These are phyloP conservation scores for Odontamblyopus lacepedii DNA, from an alignment of 2,797 vertebrate genomes.

Conservation along the genomic window DNA sequence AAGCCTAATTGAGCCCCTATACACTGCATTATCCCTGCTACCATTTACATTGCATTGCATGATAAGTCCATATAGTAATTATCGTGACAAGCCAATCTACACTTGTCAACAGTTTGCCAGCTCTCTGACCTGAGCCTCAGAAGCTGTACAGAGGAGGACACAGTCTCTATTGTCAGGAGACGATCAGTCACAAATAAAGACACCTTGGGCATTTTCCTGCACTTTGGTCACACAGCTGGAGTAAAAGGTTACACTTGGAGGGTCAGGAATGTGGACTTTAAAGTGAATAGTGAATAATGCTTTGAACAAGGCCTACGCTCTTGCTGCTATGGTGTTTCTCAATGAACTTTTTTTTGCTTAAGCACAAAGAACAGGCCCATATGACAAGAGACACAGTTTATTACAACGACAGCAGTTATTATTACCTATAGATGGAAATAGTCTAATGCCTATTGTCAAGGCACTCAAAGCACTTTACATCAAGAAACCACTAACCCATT, in stretches of 20 bases:
- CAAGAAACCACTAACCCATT: too few relatives aligned
- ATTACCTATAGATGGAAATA: neutral
- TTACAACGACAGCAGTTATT: neutral
- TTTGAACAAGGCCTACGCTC: conserved; percentile 25
- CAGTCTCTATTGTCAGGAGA: conserved; percentile 64
- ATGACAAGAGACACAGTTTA: neutral
- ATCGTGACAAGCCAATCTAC: too few relatives aligned
- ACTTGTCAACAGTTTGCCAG: too few relatives aligned
- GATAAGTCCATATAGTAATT: too few relatives aligned
- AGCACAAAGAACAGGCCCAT: neutral
- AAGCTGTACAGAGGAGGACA: conserved; percentile 51
- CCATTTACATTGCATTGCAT: too few relatives aligned
- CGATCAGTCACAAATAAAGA: conserved; percentile 65
- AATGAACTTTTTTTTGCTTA: neutral
- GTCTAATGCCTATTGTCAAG: too few relatives aligned
- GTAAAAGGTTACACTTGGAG: conserved; percentile 15
- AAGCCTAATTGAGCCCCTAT: too few relatives aligned
- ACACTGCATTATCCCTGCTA: too few relatives aligned
- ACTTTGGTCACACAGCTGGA: conserved; percentile 61
- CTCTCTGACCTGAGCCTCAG: conserved; percentile 11
- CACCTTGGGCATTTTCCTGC: conserved; percentile 63
- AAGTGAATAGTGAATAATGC: conserved; percentile 16
- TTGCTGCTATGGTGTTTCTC: neutral
- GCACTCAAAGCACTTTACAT: too few relatives aligned
- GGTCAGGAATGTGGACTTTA: conserved; percentile 26